Base-by-base conservation (phyloP, 2,888 invertebrate genomes). In the Erebia epiphron region DNA sequence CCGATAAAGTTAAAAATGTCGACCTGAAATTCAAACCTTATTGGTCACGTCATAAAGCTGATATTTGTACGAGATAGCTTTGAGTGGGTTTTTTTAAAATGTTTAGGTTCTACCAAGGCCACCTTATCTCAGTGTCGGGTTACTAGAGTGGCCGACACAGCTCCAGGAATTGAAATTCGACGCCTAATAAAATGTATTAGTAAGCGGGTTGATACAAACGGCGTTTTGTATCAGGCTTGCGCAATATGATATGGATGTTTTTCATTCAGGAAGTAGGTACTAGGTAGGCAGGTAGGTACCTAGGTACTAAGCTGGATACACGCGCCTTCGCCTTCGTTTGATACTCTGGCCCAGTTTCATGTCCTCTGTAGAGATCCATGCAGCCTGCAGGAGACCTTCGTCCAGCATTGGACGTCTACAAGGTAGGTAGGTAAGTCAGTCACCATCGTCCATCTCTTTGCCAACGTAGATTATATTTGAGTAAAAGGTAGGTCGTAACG, bases 71-170 rank as follows among this genome's bases (percentile, higher is more conserved):
- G 35, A 62, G 61, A 67, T 18, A 64, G 65, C 66, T 70, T 66
- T 65, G 43, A 67, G 71, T 67, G 67, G 57, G 68, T 74, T 68
- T 64, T 74, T 78, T 73, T 68, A 52, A 70, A 68, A 67, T 75
- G 72, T 72, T 76, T 76, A 79, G 76, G 78, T 78, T 83, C 81
- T 79, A 83, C 85, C 89, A 89, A 88, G 89, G 88, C 80, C 82
- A 75, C 75, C 82, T 88, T 90, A 90, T 90, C 88, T 84, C 75
- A 79, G 87, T 85, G 79, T 90, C 81, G 75, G 82, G 87, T 91
- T 90, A 86, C 90, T 81, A 89, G 83, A 89, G 84, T 79, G 80
- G 84, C 87, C 87, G 89, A 83, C 84, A 82, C 82, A 82, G 81
- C 81, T 77, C 79, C 78, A 78, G 81, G 81, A 81, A 80, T 80